phyloP scores from a whole-genome alignment of 1,140 invertebrate genomes.

The Halictus rubicundus region DNA sequence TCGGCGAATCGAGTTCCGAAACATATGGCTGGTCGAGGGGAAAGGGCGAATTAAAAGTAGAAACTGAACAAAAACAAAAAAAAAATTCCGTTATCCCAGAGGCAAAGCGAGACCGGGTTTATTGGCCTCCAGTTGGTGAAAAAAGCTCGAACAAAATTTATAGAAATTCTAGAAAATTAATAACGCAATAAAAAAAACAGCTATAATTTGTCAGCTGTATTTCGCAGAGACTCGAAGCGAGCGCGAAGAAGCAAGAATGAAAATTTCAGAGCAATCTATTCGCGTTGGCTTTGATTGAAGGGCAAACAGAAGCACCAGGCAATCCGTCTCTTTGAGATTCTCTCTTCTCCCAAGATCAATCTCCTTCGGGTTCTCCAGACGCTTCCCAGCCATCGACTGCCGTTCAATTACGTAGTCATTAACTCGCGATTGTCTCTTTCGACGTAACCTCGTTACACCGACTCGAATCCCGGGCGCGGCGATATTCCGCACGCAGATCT shows the following conservation, averaged over 20 bases:
- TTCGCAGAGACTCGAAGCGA: neutral
- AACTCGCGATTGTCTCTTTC: conserved; percentile 77
- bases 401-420: conserved; percentile 79
- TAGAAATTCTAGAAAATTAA: too few species aligned
- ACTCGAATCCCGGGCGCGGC: conserved; percentile 75
- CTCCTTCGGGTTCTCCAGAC: conserved; percentile 39
- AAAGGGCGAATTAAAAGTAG: conserved; percentile 8
- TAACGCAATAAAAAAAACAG: too few species aligned
- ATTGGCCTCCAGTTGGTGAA: too few species aligned
- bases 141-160: too few species aligned
- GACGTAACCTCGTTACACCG: conserved; percentile 77
- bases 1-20: neutral
- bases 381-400: conserved; percentile 40
- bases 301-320: neutral
- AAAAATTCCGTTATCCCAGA: neutral
- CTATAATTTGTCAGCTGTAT: too few species aligned
- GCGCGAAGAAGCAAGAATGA: too few species aligned
- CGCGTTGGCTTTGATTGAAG: neutral
- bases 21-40: neutral
- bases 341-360: conserved; percentile 49
- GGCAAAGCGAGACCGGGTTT: too few species aligned
- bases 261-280: too few species aligned
- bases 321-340: neutral
- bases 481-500: conserved; percentile 76
- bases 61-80: too few species aligned